A percentile compares a stretch with the other conserved stretches of the same genome.
These are phyloP conservation scores for Vanacampus margaritifer DNA, from an alignment of 2,113 vertebrate species.

Conservation along the genomic window DNA sequence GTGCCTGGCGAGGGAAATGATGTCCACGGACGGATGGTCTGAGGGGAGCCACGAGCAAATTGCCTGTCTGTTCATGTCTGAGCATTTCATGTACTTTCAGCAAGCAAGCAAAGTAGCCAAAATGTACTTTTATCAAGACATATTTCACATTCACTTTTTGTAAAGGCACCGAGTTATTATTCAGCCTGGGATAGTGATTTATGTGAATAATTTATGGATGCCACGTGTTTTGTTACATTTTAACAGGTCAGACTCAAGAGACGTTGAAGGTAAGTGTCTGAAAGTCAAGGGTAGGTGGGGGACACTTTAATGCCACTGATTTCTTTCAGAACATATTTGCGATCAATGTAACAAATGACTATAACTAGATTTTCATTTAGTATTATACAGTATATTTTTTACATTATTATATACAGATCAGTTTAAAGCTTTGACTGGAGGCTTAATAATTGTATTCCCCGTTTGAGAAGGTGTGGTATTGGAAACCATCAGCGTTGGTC, in stretches of 20 bases:
- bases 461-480: neutral
- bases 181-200: neutral
- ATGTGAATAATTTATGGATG: slow-evolving; percentile 63
- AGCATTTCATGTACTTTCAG: slow-evolving; percentile 35
- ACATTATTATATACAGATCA: slow-evolving; percentile 21
- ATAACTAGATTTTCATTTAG: slow-evolving; percentile 53
- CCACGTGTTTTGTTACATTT: slow-evolving; percentile 52
- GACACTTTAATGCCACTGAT: slow-evolving; percentile 64
- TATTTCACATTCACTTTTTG: neutral
- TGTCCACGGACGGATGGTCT: slow-evolving; percentile 51
- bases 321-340: slow-evolving; percentile 43
- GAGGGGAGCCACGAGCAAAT: slow-evolving; percentile 22
- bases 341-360: slow-evolving; percentile 53
- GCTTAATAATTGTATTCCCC: slow-evolving; percentile 7
- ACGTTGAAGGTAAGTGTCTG: slow-evolving; percentile 33
- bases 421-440: neutral
- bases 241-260: slow-evolving; percentile 46
- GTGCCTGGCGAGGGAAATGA: slow-evolving; percentile 61
- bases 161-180: neutral
- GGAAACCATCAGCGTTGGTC: neutral
- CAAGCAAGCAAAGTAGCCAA: neutral
- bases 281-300: slow-evolving; percentile 42
- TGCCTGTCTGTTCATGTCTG: slow-evolving; percentile 24
- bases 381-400: neutral
- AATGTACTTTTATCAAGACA: neutral